A percentile compares a stretch with the other conserved stretches of the same genome.
These are phyloP conservation scores for Macaca nemestrina DNA, from an alignment of 2,113 vertebrate species.

Conservation along the genomic window DNA sequence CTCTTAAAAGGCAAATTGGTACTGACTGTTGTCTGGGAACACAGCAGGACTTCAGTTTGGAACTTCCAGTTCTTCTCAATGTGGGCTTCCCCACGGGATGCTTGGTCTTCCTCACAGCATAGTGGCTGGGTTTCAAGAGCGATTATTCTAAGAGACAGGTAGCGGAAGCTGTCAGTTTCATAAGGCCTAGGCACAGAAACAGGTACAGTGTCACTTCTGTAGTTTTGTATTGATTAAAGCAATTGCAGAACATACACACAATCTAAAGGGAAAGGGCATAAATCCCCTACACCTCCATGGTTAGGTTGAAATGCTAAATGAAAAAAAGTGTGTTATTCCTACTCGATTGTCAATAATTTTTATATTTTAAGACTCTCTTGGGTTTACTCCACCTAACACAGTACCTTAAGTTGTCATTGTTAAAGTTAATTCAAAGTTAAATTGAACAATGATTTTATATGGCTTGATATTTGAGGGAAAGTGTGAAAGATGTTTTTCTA, in stretches of 20 bases:
- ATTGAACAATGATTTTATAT: background rate
- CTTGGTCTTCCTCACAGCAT: background rate
- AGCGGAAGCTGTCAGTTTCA: background rate
- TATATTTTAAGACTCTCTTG: background rate
- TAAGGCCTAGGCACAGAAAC: background rate
- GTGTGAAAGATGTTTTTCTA: background rate
- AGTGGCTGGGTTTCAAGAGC: background rate
- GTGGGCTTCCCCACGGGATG: background rate
- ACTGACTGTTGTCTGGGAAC: background rate
- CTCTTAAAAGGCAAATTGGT: background rate
- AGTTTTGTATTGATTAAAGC: background rate
- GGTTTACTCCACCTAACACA: background rate
- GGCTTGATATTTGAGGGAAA: background rate
- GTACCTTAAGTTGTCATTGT: background rate
- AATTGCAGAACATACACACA: background rate
- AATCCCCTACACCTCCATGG: background rate
- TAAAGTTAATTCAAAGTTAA: slow-evolving; percentile 4
- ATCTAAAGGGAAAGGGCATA: background rate
- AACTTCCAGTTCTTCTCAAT: background rate
- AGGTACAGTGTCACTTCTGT: background rate
- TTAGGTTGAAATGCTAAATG: background rate
- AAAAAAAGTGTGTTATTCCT: background rate
- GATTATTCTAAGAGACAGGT: background rate
- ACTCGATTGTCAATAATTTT: background rate
- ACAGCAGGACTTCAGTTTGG: background rate